These are phyloP conservation scores for Agelas oroides DNA, from an alignment of 37 sponge, comb jelly and placozoan species.

Conservation along the genomic window DNA sequence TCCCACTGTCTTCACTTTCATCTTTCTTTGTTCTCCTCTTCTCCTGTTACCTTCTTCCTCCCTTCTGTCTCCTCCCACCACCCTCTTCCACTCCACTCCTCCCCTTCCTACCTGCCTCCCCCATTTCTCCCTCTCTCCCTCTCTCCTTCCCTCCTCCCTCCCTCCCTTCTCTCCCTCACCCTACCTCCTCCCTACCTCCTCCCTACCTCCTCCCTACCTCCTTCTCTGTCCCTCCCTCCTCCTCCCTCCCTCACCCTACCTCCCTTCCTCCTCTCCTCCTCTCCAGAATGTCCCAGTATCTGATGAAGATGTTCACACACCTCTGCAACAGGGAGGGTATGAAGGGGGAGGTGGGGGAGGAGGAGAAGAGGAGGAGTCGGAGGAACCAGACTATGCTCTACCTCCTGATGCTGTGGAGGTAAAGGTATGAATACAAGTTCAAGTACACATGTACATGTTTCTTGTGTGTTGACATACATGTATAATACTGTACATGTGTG, in stretches of 20 bases:
- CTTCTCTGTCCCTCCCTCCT: neutral
- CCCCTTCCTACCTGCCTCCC: neutral
- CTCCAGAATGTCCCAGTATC: conserved; percentile 9
- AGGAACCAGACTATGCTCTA: too few species aligned
- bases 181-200: neutral
- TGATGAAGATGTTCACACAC: conserved; percentile 21
- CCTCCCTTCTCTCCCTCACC: conserved; percentile 6
- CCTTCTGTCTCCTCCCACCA: neutral
- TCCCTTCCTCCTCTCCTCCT: conserved; percentile 14
- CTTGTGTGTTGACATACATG: too few species aligned
- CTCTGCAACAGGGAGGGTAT: too few species aligned
- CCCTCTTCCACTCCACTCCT: neutral
- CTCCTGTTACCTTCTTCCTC: neutral
- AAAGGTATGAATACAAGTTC: too few species aligned
- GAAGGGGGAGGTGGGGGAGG: too few species aligned
- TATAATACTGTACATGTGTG: too few species aligned
- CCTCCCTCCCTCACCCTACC: neutral
- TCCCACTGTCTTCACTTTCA: neutral
- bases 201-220: neutral
- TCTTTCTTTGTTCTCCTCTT: neutral
- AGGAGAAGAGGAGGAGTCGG: too few species aligned
- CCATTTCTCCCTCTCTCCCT: neutral
- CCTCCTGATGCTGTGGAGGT: too few species aligned
- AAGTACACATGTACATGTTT: too few species aligned
- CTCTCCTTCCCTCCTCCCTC: neutral